phyloP scores from a whole-genome alignment of 1,140 invertebrate genomes.

The Neoseiulus cucumeris region DNA sequence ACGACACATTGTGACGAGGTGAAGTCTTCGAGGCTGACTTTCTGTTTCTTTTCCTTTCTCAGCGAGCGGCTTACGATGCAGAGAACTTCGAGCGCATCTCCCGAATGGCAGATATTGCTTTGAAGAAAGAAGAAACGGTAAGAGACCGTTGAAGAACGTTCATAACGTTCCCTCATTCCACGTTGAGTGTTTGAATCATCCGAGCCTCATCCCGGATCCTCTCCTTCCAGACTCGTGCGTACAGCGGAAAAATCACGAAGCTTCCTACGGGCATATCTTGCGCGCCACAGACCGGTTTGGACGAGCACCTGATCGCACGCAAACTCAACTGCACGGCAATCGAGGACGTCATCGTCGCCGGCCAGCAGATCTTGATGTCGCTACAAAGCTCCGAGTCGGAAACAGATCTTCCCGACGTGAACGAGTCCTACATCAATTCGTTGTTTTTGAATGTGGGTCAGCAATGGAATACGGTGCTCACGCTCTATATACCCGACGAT shows the following conservation, averaged over 20 bases:
- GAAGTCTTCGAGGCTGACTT: not conserved
- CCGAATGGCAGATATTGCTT: slow-evolving; percentile 1
- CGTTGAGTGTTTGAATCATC: too few species aligned
- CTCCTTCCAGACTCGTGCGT: not conserved
- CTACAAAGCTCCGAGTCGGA: not conserved
- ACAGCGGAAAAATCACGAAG: not conserved
- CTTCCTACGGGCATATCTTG: not conserved
- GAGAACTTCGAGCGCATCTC: slow-evolving; percentile 10
- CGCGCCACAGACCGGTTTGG: not conserved
- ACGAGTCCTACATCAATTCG: slow-evolving; percentile 1
- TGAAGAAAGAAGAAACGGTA: slow-evolving; percentile 8
- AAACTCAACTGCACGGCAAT: slow-evolving; percentile 8
- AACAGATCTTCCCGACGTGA: not conserved
- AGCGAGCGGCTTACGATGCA: not conserved
- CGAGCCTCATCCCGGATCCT: not conserved
- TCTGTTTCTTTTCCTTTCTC: not conserved
- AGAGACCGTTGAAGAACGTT: too few species aligned
- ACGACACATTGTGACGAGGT: too few species aligned
- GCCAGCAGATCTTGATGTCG: slow-evolving; percentile 4
- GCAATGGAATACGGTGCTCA: slow-evolving; percentile 9
- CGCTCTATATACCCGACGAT: not conserved
- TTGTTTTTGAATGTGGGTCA: not conserved
- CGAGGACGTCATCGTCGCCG: not conserved
- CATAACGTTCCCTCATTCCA: too few species aligned
- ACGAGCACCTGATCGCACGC: not conserved